phyloP scores from a whole-genome alignment of 2,113 vertebrate species.

The Leptobrachium leishanense region DNA sequence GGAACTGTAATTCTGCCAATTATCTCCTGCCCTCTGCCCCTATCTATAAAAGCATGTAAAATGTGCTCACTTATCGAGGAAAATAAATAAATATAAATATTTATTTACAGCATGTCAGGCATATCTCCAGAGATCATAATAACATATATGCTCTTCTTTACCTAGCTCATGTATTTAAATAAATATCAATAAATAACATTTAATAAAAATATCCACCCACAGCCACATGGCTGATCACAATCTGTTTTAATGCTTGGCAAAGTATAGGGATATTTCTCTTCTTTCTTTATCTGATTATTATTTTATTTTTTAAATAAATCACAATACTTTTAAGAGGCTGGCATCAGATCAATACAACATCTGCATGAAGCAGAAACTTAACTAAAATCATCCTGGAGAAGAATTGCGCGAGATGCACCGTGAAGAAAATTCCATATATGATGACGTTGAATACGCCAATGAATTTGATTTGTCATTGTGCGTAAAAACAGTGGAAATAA shows the following conservation, averaged over 20 bases:
- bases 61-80: too few relatives aligned
- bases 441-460: too few relatives aligned
- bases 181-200: conserved; percentile 25
- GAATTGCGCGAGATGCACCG: background rate
- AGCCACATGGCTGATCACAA: conserved; percentile 31
- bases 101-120: background rate
- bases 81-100: background rate
- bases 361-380: conserved; percentile 60
- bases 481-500: too few relatives aligned
- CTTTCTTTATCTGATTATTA: conserved; percentile 49
- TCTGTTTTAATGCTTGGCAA: conserved; percentile 46
- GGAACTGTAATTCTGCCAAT: too few relatives aligned
- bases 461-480: too few relatives aligned
- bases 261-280: conserved; percentile 40
- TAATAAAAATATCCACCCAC: conserved; percentile 33
- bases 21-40: too few relatives aligned
- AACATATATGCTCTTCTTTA: conserved; percentile 13
- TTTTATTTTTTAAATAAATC: conserved; percentile 51
- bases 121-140: background rate
- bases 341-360: conserved; percentile 66
- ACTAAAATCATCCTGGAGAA: conserved; percentile 44
- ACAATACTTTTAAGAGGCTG: conserved; percentile 60
- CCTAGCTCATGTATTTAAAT: conserved; percentile 23
- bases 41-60: too few relatives aligned
- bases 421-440: too few relatives aligned